Evolutionary conservation across 1,140 invertebrate genomes (phyloP), one percentile per base, ranked within the genome.

Genomic region (Drosophila lini): DNA sequence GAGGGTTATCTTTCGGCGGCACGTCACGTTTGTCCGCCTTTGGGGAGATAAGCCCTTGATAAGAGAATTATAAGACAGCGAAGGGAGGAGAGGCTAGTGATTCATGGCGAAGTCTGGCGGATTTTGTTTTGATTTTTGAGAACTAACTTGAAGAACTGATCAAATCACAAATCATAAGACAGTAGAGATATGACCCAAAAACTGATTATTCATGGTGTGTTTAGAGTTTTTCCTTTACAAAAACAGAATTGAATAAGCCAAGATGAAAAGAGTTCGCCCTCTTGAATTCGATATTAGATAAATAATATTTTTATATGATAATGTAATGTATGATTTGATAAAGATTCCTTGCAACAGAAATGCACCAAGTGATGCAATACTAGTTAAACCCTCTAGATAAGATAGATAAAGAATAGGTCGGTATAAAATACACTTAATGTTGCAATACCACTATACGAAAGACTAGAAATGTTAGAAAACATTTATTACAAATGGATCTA

Each of bases 41-140:
- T 16, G 7, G 3, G 22, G 6, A 41, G 65, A 69, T 69, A 69
- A 68, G 62, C 62, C 31, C 15, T 10, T 34, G 61, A 67, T 69
- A 67, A 22, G 45, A 8, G 22, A 10, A 48, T 5, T 38, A 28
- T 15, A 45, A 45, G 31, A 34, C 53, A 11, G 5, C 16, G 5
- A 10, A 53, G 16, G 25, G 16, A 9, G 31, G 13, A 15, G 32
- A 6, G 16, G 13, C 16, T 13, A 19, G 22, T 56, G 19, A 65
- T 7, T 65, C 62, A 45, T 64, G 32, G 8, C 13, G 8, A 41
- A 7, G 6, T 28, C 19, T 42, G 32, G 11, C 13, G 16, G 7
- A 36, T 22, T 38, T 53, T 53, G 32, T 36, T 53, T 36, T 53
- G 52, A 38, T 36, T 53, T 16, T n/a, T 38, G 3, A 15, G 19